Evolutionary conservation across 2,888 invertebrate species (phyloP).

Genomic region (Parascotia fuliginaria): DNA sequence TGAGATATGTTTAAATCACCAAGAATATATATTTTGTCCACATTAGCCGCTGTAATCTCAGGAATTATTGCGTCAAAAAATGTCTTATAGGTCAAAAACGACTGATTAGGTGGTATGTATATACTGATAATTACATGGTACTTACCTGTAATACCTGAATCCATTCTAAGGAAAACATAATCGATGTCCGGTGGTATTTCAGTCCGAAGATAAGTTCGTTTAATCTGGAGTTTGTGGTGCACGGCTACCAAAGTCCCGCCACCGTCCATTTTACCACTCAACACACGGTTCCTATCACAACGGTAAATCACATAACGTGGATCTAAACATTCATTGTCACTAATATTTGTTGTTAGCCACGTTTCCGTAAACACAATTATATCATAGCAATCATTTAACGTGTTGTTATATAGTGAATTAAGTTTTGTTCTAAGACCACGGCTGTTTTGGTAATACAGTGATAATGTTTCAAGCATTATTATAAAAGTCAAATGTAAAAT

Average conservation of each 20-base stretch:
- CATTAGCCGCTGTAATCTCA: neutral
- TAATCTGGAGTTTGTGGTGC: neutral
- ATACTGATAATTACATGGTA: neutral
- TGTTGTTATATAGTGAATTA: conserved; percentile 2
- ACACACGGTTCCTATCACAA: neutral
- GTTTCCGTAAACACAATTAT: conserved; percentile 6
- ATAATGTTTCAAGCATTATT: neutral
- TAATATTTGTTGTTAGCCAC: neutral
- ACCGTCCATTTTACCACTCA: neutral
- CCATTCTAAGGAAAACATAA: neutral
- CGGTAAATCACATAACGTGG: neutral
- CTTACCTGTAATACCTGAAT: neutral
- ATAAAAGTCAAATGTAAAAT: neutral
- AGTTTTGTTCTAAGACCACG: conserved; percentile 3
- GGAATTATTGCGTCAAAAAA: neutral
- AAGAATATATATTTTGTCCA: neutral
- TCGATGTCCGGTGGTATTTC: neutral
- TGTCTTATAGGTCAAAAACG: neutral
- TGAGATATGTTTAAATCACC: neutral
- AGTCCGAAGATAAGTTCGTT: neutral
- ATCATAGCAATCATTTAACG: conserved; percentile 3
- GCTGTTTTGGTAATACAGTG: conserved; percentile 4
- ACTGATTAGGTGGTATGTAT: neutral
- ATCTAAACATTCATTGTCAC: neutral
- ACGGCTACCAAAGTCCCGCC: neutral